Base-by-base conservation (phyloP, 2,797 vertebrate genomes). In the Brachyalestes nurse region DNA sequence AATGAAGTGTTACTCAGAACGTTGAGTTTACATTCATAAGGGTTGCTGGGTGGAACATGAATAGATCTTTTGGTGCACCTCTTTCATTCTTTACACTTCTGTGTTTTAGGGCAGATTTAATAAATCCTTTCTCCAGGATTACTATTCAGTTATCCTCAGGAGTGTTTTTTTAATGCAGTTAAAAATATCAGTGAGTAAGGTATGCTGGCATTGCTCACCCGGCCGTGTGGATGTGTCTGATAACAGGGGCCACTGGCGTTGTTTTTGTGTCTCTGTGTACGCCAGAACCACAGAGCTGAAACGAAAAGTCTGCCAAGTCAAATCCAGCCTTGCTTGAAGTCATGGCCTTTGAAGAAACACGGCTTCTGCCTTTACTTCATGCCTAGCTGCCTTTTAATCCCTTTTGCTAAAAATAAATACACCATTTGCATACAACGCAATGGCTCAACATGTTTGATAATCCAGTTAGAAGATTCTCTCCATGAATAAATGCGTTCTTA, bases 291-390 rank as follows among this genome's bases (percentile, higher is more conserved):
- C 17, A 61, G 23, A 61, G 82, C 78, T 81, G 69, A 82, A 85
- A 88, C 66, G 40, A 67, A 85, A 85, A 23, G 72, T 55, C 71
- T 76, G 75, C 79, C 82, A 85, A 82, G 75, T 72, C 77, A 51
- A 86, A 82, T 85, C 84, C 79, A 82, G 73, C 80, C 61, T 84
- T 47, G 55, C 83, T 82, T 66, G 51, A n/a, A 72, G 25, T 83
- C n/a, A 42, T 77, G 38, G 81, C 74, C 77, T 88, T 86, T 87
- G 82, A 87, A 88, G 84, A 90, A 78, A 77, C 17, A 34, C 19
- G 73, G 87, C 78, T 81, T 84, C 80, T 80, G 76, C 40, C 62
- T 85, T 66, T 75, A 40, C 25, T 64, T 86, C 82, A 84, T 5
- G 53, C 78, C 83, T 81, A 40, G 77, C 66, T 82, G 71, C 51